Conservation (phyloP, 2,888 invertebrate species). For the Rugalucina vietnamica region DNA sequence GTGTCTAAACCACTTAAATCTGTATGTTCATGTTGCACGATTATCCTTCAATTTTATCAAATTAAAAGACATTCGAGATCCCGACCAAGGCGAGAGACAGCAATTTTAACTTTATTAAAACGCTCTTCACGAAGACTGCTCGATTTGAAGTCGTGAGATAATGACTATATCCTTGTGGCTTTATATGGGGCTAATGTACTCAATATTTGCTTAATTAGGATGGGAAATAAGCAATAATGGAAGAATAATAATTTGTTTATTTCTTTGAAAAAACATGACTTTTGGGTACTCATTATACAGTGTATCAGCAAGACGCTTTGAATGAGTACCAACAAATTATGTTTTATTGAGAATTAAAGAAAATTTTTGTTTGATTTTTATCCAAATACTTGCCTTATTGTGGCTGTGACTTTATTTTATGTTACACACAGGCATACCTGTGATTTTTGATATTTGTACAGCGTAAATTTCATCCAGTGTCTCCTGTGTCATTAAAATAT, state of each 20-base stretch:
- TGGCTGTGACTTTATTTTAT: background rate
- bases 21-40: background rate
- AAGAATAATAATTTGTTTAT: too few species aligned
- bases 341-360: too few species aligned
- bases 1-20: background rate
- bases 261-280: too few species aligned
- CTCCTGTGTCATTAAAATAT: background rate
- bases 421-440: background rate
- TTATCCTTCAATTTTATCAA: slow-evolving; percentile 1
- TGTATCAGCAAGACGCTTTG: too few species aligned
- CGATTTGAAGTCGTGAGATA: background rate
- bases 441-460: background rate
- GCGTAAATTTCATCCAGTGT: background rate
- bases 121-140: background rate
- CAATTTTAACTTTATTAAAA: background rate
- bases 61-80: background rate
- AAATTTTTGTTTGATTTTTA: too few species aligned
- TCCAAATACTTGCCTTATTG: background rate
- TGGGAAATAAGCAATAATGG: too few species aligned
- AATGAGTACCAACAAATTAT: too few species aligned
- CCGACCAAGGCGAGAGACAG: background rate
- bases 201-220: too few species aligned
- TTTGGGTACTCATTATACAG: too few species aligned
- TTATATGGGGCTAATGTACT: too few species aligned
- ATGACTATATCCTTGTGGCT: background rate